These are phyloP conservation scores for Cinclus mexicanus DNA, from an alignment of 2,113 vertebrate genomes.

Conservation along the genomic window DNA sequence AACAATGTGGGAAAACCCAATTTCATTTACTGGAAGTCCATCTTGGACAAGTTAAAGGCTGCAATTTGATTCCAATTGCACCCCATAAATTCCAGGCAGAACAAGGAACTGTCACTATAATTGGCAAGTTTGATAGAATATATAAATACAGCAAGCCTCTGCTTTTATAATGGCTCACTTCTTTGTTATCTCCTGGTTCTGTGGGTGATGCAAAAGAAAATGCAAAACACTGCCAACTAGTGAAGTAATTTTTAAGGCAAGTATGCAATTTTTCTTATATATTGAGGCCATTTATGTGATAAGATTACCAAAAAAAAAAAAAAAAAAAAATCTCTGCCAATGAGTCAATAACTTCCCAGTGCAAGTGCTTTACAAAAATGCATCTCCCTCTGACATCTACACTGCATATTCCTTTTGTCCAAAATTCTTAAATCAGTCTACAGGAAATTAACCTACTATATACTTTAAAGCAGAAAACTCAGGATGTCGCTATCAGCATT, in stretches of 20 bases:
- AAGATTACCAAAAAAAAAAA: background rate
- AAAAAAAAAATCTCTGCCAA: background rate
- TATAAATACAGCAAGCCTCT: background rate
- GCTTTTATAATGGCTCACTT: background rate
- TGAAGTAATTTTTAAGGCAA: background rate
- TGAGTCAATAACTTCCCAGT: background rate
- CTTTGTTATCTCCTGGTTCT: background rate
- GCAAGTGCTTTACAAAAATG: background rate
- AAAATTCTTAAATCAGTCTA: background rate
- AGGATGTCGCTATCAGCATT: background rate
- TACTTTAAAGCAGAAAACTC: background rate
- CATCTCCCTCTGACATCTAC: background rate
- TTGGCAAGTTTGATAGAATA: background rate
- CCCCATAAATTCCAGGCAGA: slow-evolving; percentile 4
- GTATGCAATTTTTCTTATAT: background rate
- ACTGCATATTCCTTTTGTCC: background rate
- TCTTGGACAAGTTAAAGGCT: background rate
- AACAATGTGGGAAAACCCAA: background rate
- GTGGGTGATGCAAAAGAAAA: background rate
- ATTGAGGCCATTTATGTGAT: background rate
- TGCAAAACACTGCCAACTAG: background rate
- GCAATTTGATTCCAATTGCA: slow-evolving; percentile 7
- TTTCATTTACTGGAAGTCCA: background rate
- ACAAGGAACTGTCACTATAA: background rate
- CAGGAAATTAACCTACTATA: background rate